Evolutionary conservation across 2,113 vertebrate genomes (phyloP).

Genomic region (Myotis davidii): DNA sequence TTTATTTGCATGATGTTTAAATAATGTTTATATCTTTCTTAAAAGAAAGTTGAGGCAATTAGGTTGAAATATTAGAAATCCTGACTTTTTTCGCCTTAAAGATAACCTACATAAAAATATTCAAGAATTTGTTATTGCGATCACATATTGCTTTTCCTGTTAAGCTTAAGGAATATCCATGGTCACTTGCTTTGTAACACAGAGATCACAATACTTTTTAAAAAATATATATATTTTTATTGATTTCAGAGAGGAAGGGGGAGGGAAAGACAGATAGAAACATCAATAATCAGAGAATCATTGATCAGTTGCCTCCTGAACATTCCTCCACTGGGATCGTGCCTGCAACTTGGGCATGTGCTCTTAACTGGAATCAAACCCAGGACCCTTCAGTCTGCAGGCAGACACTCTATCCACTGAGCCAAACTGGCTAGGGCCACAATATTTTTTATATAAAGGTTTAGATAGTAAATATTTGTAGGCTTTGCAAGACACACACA

Average conservation of each 20-base stretch:
- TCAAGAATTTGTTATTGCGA: not conserved
- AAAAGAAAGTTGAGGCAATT: slow-evolving; percentile 18
- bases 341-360: no score
- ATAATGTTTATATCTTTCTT: not conserved
- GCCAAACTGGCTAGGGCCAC: no score
- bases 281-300: no score
- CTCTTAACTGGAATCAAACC: no score
- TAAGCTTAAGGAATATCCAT: not conserved
- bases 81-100: not conserved
- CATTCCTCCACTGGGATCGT: no score
- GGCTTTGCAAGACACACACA: not conserved
- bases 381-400: no score
- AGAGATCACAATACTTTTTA: not conserved
- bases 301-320: no score
- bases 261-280: no score
- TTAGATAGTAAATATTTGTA: slow-evolving; percentile 9
- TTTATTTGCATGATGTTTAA: slow-evolving; percentile 55
- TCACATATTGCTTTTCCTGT: not conserved
- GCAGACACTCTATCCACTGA: no score
- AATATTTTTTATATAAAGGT: not conserved
- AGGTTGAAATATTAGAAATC: slow-evolving; percentile 13
- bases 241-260: no score
- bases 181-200: not conserved
- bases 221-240: not conserved
- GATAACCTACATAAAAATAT: not conserved